phyloP scores from a whole-genome alignment of 1,140 invertebrate species.

The Cecropterus lyciades region DNA sequence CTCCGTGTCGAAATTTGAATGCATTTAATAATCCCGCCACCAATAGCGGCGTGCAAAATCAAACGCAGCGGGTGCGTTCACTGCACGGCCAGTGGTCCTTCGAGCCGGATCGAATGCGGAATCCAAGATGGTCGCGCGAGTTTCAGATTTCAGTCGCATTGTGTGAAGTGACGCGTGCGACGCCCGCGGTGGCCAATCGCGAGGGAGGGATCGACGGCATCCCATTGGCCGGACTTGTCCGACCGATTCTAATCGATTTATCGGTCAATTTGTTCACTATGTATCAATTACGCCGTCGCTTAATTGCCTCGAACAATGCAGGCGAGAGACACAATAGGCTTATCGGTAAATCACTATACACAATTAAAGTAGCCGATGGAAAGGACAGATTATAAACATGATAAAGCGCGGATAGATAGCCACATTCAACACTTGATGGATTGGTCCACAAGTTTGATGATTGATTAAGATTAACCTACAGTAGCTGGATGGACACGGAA shows the following conservation, averaged over 20 bases:
- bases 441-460: slow-evolving; percentile 20
- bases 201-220: slow-evolving; percentile 1
- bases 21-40: slow-evolving; percentile 16
- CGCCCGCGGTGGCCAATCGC: slow-evolving; percentile 38
- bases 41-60: slow-evolving; percentile 18
- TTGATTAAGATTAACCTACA: slow-evolving; percentile 26
- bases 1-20: slow-evolving; percentile 10
- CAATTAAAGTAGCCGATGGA: slow-evolving; percentile 34
- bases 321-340: slow-evolving; percentile 30
- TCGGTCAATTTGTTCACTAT: slow-evolving; percentile 65
- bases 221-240: slow-evolving; percentile 53
- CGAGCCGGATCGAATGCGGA: slow-evolving; percentile 52
- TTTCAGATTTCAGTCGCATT: slow-evolving; percentile 61
- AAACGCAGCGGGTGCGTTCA: slow-evolving; percentile 3
- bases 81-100: slow-evolving; percentile 24
- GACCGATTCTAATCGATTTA: slow-evolving; percentile 56
- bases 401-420: neutral
- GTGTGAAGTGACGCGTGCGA: slow-evolving; percentile 53
- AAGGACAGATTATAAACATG: slow-evolving; percentile 25
- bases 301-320: slow-evolving; percentile 49
- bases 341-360: slow-evolving; percentile 23
- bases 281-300: slow-evolving; percentile 56
- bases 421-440: slow-evolving; percentile 22
- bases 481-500: slow-evolving; percentile 12
- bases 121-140: slow-evolving; percentile 53